Percentiles rank a stretch among this genome's conserved stretches.
Evolutionary conservation across 2,113 vertebrate genomes (phyloP).

Genomic region (Glaucidium brasilianum): DNA sequence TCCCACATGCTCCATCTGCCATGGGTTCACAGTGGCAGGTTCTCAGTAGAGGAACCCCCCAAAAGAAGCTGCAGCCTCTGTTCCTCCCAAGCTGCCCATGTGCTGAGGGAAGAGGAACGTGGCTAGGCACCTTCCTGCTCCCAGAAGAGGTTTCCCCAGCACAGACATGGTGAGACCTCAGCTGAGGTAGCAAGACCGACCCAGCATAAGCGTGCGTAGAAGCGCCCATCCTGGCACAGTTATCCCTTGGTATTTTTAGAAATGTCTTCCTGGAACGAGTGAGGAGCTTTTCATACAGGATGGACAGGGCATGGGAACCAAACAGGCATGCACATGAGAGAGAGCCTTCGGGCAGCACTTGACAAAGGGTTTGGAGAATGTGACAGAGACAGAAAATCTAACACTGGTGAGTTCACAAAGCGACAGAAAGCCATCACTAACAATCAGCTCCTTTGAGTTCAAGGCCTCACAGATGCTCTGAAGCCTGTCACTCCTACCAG

Average conservation of each 20-base stretch:
- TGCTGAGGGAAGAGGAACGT: not conserved
- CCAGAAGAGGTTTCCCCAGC: not conserved
- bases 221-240: not conserved
- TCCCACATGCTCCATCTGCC: not conserved
- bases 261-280: not conserved
- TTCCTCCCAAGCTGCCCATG: not conserved
- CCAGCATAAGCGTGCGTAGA: fast-evolving
- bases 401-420: not conserved
- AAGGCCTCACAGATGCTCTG: not conserved
- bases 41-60: not conserved
- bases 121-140: not conserved
- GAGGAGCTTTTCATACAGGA: not conserved
- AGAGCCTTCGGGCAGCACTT: not conserved
- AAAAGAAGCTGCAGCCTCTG: not conserved
- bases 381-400: not conserved
- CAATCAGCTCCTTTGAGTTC: not conserved
- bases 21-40: not conserved
- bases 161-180: not conserved
- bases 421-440: not conserved
- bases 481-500: not conserved
- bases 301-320: slow-evolving; percentile 1
- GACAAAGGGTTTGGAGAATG: not conserved
- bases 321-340: not conserved
- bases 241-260: slow-evolving; percentile 19
- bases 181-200: not conserved